phyloP scores from a whole-genome alignment of 2,888 invertebrate species.

The Acanthosoma haemorrhoidale region DNA sequence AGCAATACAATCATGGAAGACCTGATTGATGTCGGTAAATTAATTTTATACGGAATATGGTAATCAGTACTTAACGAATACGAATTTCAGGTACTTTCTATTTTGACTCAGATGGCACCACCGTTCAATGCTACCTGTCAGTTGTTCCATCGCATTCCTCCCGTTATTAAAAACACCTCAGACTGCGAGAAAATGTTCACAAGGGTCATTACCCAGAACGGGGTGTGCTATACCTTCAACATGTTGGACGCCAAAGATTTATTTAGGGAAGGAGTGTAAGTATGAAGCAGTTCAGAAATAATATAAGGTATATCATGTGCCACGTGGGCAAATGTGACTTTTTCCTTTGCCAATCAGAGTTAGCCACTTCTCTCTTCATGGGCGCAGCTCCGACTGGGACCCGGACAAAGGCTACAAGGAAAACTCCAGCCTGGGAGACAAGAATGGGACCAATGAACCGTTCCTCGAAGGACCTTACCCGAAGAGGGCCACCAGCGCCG shows the following conservation, averaged over 20 bases:
- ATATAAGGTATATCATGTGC: no score
- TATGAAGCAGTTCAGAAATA: no score
- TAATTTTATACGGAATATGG: no score
- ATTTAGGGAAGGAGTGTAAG: slow-evolving; percentile 16
- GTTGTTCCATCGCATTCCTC: not conserved
- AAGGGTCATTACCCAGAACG: slow-evolving; percentile 7
- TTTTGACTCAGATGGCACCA: not conserved
- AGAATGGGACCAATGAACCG: not conserved
- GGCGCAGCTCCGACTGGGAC: not conserved
- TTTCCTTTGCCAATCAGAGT: not conserved
- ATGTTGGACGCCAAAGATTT: not conserved
- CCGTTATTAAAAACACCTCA: not conserved
- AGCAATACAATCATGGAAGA: not conserved
- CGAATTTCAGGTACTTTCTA: no score
- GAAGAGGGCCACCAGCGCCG: not conserved
- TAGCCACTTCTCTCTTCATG: not conserved
- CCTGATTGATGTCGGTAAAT: not conserved
- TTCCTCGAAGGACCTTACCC: not conserved
- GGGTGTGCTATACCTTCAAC: slow-evolving; percentile 15
- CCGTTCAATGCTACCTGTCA: not conserved
- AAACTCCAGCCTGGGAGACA: not conserved
- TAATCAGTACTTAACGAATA: no score
- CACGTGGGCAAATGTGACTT: no score
- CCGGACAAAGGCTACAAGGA: not conserved
- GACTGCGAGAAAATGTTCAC: slow-evolving; percentile 9